Conservation (phyloP, 1,140 invertebrate species). For the Tetranychus cinnabarinus region DNA sequence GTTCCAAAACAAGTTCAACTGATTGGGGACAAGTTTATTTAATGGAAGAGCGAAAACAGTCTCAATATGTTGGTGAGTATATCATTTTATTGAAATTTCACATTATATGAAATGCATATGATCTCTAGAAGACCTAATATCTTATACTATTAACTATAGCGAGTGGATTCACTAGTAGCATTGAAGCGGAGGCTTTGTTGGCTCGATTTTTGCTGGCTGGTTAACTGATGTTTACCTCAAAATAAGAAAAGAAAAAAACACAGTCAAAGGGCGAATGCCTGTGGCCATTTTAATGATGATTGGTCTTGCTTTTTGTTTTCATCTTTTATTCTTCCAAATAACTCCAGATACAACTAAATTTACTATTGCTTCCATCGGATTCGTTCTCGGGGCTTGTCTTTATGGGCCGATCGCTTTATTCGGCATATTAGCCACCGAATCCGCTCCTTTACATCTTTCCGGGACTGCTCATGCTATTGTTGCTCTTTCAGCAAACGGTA, state of each 20-base stretch:
- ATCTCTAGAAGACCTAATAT: too few relatives aligned
- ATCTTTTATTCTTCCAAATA: constrained; percentile 16
- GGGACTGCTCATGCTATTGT: constrained; percentile 25
- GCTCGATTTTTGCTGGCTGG: constrained; percentile 24
- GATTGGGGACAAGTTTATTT: constrained; percentile 28
- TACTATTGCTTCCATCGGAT: constrained; percentile 20
- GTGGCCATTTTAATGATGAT: constrained; percentile 17
- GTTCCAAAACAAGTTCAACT: constrained; percentile 19
- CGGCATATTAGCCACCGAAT: constrained; percentile 24
- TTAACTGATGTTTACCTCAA: constrained; percentile 21
- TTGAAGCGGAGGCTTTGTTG: constrained; percentile 27
- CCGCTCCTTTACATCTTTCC: constrained; percentile 19
- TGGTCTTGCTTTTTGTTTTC: constrained; percentile 13
- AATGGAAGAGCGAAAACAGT: constrained; percentile 21
- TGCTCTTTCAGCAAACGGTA: constrained; percentile 23
- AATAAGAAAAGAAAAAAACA: constrained; percentile 1
- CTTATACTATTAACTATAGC: too few relatives aligned
- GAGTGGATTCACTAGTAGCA: constrained; percentile 21
- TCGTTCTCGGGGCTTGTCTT: constrained; percentile 21
- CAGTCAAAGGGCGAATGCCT: constrained; percentile 17
- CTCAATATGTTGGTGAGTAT: constrained; percentile 19
- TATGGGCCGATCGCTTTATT: constrained; percentile 23
- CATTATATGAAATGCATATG: too few relatives aligned
- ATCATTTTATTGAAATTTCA: too few relatives aligned
- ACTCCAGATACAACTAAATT: constrained; percentile 15